Evolutionary conservation across 2,113 vertebrate species (phyloP), one percentile per base, ranked within the genome.

Genomic region (Mellivora capensis): DNA sequence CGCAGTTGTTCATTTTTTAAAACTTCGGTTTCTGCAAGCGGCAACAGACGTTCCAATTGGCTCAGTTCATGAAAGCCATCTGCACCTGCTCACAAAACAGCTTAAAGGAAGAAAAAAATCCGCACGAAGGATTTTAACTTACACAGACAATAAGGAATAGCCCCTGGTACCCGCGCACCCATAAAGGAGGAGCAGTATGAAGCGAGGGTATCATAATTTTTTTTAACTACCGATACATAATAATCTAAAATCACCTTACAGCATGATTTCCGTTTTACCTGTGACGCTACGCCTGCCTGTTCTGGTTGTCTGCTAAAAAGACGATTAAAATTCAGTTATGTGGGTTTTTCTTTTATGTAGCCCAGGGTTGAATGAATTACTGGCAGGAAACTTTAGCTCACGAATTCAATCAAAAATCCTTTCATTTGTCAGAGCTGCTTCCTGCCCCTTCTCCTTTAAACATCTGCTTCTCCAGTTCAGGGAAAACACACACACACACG

Each of bases 361-460:
- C 96, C 97, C 95, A 96, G 96, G 98, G 98, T 98, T 98, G 98
- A 98, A 98, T 98, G 98, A 99, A 98, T 99, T 99, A 98, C 98
- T 98, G 98, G 98, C 98, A 99, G 99, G 98, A 99, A 99, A 98
- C 97, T 96, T 97, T 96, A 98, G 98, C 98, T 99, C 98, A 98
- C 98, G 98, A 99, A 98, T 98, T 98, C 98, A 98, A 98, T 98
- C 98, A 99, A 98, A 98, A 98, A 98, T 98, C 98, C 98, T 98
- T 99, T 98, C 98, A 98, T 99, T 99, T 99, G 98, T 99, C 98
- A 99, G 97, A 98, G 97, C 93, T 95, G 57, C 98, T 99, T 99
- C 99, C 99, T 99, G 98, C 98, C 98, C 98, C 76, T 74, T 97
- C 97, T 98, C 98, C 97, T 98, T 98, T 96, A 98, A 98, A 98